Percentiles rank a stretch among this genome's conserved stretches.
Conservation (phyloP, 2,888 invertebrate genomes). For the Digitonthophagus gazella region DNA sequence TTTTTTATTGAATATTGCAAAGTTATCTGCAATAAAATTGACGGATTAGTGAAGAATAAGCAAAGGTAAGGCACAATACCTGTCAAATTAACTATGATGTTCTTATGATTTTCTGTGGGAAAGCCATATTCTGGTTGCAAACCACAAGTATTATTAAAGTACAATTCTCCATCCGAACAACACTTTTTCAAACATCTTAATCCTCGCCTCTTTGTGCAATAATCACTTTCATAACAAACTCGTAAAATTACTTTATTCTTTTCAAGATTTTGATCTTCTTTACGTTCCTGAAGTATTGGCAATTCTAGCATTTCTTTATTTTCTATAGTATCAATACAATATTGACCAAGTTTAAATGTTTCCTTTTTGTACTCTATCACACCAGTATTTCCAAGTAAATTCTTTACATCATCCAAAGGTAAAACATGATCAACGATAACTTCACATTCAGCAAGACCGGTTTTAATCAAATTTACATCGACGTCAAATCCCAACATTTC, state of each 20-base stretch:
- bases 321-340: conserved; percentile 34
- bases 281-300: no score
- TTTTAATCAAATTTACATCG: conserved; percentile 32
- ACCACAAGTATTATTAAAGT: conserved; percentile 39
- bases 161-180: conserved; percentile 57
- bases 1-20: conserved; percentile 27
- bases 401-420: conserved; percentile 1
- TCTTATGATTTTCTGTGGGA: conserved; percentile 34
- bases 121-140: conserved; percentile 39
- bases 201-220: conserved; percentile 19
- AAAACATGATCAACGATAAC: conserved; percentile 34
- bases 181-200: conserved; percentile 55
- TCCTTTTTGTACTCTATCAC: conserved; percentile 3
- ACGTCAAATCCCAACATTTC: conserved; percentile 19
- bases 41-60: background rate
- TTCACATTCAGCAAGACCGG: conserved; percentile 38
- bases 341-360: conserved; percentile 22
- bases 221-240: conserved; percentile 33
- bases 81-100: conserved; percentile 15
- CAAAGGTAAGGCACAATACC: no score
- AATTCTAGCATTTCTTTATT: no score
- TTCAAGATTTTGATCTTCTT: no score
- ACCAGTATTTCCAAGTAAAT: conserved; percentile 9
- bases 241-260: conserved; percentile 32
- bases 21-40: conserved; percentile 28